Conservation (phyloP, 1,140 invertebrate genomes). For the Trachymyrmex cornetzi region DNA sequence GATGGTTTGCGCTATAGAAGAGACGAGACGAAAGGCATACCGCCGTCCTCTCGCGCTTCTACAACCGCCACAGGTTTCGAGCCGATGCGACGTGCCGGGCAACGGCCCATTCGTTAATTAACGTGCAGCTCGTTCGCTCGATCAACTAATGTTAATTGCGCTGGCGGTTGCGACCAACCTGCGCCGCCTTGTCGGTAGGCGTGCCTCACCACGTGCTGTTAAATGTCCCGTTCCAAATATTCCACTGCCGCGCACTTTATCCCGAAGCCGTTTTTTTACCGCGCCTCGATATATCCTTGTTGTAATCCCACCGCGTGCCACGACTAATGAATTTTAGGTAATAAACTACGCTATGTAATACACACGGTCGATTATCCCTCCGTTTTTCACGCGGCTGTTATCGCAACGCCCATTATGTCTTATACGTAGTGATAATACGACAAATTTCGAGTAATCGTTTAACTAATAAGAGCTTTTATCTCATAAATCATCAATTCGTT, state of each 20-base stretch:
- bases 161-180: slow-evolving; percentile 74
- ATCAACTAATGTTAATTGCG: slow-evolving; percentile 77
- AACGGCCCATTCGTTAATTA: slow-evolving; percentile 81
- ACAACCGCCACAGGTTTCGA: slow-evolving; percentile 40
- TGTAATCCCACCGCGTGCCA: slow-evolving; percentile 60
- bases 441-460: slow-evolving; percentile 1
- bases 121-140: slow-evolving; percentile 76
- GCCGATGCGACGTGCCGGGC: slow-evolving; percentile 57
- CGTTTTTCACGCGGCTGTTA: slow-evolving; percentile 45
- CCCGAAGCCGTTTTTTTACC: slow-evolving; percentile 61
- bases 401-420: slow-evolving; percentile 10
- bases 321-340: slow-evolving; percentile 76
- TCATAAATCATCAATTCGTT: not conserved
- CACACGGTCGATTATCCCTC: slow-evolving; percentile 20
- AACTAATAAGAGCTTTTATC: not conserved
- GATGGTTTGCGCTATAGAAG: slow-evolving; percentile 63
- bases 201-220: slow-evolving; percentile 77
- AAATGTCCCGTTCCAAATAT: slow-evolving; percentile 71
- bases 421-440: slow-evolving; percentile 3
- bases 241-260: slow-evolving; percentile 59
- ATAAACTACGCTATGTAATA: slow-evolving; percentile 40
- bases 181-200: slow-evolving; percentile 70
- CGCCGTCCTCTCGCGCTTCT: slow-evolving; percentile 70
- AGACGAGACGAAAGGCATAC: slow-evolving; percentile 75
- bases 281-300: slow-evolving; percentile 46